A percentile compares a stretch with the other conserved stretches of the same genome.
phyloP scores from a whole-genome alignment of 2,888 invertebrate genomes.

The Troides helena region DNA sequence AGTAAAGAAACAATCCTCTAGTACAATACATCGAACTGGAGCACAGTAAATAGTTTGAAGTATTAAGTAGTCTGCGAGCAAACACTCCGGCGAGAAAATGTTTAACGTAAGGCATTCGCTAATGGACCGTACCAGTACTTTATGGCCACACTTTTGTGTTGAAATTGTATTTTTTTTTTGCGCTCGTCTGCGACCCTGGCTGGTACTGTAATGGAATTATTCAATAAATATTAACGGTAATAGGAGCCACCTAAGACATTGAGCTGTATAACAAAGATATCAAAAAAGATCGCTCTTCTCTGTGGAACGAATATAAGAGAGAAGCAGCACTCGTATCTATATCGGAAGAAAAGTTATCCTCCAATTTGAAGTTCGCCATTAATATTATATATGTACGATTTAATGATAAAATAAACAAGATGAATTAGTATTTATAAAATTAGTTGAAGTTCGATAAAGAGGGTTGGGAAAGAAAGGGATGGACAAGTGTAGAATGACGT shows the following conservation, averaged over 20 bases:
- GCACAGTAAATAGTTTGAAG: slow-evolving; percentile 22
- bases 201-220: slow-evolving; percentile 13
- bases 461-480: too few relatives aligned
- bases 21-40: slow-evolving; percentile 11
- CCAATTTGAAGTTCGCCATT: too few relatives aligned
- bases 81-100: slow-evolving; percentile 27
- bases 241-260: not conserved
- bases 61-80: slow-evolving; percentile 20
- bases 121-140: slow-evolving; percentile 20
- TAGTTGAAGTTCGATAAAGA: too few relatives aligned
- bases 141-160: slow-evolving; percentile 20
- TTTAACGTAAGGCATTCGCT: slow-evolving; percentile 27
- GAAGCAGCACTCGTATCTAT: too few relatives aligned
- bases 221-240: slow-evolving; percentile 19
- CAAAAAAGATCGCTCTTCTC: not conserved
- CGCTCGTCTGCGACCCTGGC: slow-evolving; percentile 10
- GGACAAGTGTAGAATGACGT: too few relatives aligned
- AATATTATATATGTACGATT: too few relatives aligned
- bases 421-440: too few relatives aligned
- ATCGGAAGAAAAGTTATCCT: too few relatives aligned
- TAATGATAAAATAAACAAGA: too few relatives aligned
- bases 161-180: slow-evolving; percentile 13
- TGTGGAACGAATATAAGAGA: too few relatives aligned
- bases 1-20: not conserved
- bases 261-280: not conserved